phyloP scores from a whole-genome alignment of 2,113 vertebrate genomes.

The Apodemus sylvaticus region DNA sequence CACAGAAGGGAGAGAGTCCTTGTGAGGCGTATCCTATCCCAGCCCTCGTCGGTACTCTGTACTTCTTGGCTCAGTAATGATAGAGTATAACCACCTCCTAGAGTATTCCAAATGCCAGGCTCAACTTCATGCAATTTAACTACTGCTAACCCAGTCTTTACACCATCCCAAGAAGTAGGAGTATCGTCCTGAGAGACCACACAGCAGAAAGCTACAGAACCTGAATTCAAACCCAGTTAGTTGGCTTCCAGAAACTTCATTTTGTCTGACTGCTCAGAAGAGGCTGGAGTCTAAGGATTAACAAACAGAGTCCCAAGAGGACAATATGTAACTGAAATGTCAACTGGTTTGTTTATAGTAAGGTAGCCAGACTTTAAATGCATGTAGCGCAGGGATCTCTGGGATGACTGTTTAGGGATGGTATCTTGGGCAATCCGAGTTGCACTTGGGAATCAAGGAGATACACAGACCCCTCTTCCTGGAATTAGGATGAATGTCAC shows the following conservation, averaged over 20 bases:
- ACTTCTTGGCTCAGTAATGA: background rate
- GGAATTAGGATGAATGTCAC: background rate
- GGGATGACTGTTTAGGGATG: background rate
- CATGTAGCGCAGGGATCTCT: background rate
- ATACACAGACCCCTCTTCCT: background rate
- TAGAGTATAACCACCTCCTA: background rate
- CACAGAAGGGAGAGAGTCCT: background rate
- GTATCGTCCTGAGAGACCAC: background rate
- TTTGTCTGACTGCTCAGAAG: background rate
- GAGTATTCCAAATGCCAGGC: background rate
- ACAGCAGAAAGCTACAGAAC: background rate
- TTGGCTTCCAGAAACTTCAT: conserved; percentile 5
- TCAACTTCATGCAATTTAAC: background rate
- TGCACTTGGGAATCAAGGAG: background rate
- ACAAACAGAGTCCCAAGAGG: background rate
- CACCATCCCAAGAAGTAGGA: background rate
- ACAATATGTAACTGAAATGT: background rate
- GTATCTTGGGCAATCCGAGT: background rate
- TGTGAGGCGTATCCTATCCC: background rate
- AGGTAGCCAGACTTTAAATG: background rate
- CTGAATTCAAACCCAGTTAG: background rate
- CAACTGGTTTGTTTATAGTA: background rate
- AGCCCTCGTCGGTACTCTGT: background rate
- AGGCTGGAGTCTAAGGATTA: background rate
- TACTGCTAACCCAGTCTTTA: background rate